Conservation (phyloP, 2,113 vertebrate genomes). For the Dasyurus viverrinus region DNA sequence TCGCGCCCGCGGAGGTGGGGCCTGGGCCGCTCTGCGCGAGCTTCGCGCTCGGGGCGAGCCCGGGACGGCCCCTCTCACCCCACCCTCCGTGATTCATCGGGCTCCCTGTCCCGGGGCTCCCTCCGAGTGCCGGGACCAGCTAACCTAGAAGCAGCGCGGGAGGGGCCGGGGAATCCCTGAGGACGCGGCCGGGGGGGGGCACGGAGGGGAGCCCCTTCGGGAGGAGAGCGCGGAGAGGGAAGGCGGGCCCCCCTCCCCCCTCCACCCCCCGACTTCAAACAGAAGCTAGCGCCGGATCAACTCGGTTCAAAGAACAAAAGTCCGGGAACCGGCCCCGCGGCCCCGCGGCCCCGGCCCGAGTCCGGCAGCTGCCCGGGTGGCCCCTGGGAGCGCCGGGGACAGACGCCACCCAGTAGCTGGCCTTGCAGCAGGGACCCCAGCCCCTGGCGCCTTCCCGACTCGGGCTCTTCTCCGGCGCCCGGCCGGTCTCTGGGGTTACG, state of each 20-base stretch:
- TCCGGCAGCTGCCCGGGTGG: background rate
- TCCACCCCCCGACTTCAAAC: too few species aligned
- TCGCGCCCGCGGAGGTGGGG: background rate
- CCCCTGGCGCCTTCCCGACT: background rate
- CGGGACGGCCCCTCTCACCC: background rate
- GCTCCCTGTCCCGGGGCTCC: background rate
- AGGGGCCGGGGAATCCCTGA: background rate
- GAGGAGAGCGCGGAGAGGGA: background rate
- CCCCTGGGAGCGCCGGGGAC: background rate
- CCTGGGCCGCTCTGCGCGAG: background rate
- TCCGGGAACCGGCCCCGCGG: background rate
- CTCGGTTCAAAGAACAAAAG: background rate
- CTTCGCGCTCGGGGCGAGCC: background rate
- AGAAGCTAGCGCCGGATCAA: background rate
- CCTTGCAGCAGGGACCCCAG: background rate
- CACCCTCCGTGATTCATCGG: background rate
- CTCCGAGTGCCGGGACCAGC: background rate
- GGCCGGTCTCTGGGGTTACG: background rate
- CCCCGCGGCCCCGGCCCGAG: background rate
- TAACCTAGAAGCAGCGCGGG: background rate
- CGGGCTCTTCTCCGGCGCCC: background rate
- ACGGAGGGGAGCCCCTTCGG: background rate
- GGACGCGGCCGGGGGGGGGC: background rate
- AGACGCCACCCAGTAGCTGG: background rate
- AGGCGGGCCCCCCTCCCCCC: too few species aligned